Percentiles rank a stretch among this genome's conserved stretches.
Evolutionary conservation across 2,888 invertebrate species (phyloP).

Genomic region (Drosophila stalkeri): DNA sequence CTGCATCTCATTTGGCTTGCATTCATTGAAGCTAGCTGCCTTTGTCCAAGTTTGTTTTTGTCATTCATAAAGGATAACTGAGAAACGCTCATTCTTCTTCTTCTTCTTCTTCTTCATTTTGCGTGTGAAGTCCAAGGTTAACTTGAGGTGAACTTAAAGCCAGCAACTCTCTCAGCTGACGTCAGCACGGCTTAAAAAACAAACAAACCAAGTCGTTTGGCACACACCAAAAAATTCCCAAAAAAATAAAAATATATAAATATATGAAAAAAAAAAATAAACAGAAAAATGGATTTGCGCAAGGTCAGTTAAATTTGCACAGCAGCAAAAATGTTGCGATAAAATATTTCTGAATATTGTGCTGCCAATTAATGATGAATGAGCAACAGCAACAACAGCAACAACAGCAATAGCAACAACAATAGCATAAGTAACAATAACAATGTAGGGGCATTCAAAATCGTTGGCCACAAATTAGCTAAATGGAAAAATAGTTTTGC

Average conservation of each 20-base stretch:
- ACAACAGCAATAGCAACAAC: conserved; percentile 33
- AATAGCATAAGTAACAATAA: conserved; percentile 31
- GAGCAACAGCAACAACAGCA: conserved; percentile 36
- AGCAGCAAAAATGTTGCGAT: conserved; percentile 36
- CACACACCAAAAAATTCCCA: conserved; percentile 12
- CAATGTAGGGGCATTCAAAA: conserved; percentile 57
- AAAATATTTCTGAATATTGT: conserved; percentile 51
- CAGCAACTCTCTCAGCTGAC: conserved; percentile 15
- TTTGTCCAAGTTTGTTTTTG: conserved; percentile 58
- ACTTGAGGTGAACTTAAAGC: conserved; percentile 69
- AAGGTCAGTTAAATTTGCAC: conserved; percentile 72
- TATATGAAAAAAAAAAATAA: conserved; percentile 37
- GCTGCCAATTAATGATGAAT: conserved; percentile 74
- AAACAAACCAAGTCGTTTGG: conserved; percentile 11
- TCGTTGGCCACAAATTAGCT: conserved; percentile 70
- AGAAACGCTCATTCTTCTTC: conserved; percentile 12
- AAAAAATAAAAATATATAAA: background rate
- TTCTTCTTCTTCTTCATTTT: background rate
- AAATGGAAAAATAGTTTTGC: conserved; percentile 78
- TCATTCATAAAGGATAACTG: conserved; percentile 50
- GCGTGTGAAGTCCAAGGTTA: conserved; percentile 59
- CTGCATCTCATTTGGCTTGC: conserved; percentile 46
- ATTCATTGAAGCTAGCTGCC: conserved; percentile 45
- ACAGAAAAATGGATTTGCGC: conserved; percentile 47
- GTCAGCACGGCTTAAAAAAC: conserved; percentile 27